Percentiles rank a stretch among this genome's conserved stretches.
Evolutionary conservation across 2,113 vertebrate species (phyloP).

Genomic region (Ochotona curzoniae): DNA sequence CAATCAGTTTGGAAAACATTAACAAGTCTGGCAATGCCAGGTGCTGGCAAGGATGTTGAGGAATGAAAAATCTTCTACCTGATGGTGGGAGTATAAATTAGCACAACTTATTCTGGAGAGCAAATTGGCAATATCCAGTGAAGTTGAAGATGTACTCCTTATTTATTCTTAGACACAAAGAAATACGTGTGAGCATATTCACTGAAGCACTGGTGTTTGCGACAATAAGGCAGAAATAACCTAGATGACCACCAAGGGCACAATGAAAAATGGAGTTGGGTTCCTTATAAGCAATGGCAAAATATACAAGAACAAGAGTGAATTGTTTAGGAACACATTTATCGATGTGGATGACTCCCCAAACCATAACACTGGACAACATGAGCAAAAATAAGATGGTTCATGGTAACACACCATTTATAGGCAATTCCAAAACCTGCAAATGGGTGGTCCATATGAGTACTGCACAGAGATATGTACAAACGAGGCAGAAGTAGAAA

Average conservation of each 20-base stretch:
- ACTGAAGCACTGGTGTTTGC: not conserved
- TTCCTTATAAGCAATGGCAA: not conserved
- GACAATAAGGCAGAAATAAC: constrained; percentile 22
- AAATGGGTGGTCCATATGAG: not conserved
- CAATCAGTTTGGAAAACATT: not conserved
- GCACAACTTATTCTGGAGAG: constrained; percentile 36
- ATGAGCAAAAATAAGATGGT: not conserved
- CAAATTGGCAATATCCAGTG: constrained; percentile 29
- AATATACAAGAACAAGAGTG: not conserved
- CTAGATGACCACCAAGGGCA: not conserved
- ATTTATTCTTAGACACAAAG: constrained; percentile 50
- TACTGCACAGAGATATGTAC: not conserved
- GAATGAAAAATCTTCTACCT: constrained; percentile 16
- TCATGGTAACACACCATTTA: not conserved
- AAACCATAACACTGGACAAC: not conserved
- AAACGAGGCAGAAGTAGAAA: not conserved
- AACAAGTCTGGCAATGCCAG: constrained; percentile 28
- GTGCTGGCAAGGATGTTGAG: not conserved
- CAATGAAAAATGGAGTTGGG: constrained; percentile 16
- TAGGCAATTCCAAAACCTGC: not conserved
- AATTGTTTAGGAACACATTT: not conserved
- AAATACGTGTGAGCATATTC: not conserved
- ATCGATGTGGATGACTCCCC: not conserved
- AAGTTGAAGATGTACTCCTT: not conserved
- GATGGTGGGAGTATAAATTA: constrained; percentile 47